Base-by-base conservation (phyloP, 2,797 vertebrate genomes). In the Acomys russatus region DNA sequence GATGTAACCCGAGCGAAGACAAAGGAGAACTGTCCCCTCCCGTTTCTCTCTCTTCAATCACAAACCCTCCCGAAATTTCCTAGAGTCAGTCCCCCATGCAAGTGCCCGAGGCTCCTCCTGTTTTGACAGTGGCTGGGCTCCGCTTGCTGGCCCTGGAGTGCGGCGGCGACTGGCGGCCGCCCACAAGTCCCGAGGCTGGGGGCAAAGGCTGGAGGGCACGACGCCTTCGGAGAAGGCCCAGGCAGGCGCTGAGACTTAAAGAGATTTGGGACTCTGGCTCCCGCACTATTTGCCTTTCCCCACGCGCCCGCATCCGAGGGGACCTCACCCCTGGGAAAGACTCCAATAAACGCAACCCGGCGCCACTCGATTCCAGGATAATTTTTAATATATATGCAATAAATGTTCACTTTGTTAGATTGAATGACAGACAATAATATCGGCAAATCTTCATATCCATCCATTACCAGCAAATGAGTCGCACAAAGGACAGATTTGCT, bases 351-450 rank as follows among this genome's bases (percentile, higher is more conserved):
- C 99, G 98, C 99, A 99, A 98, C 98, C 99, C 99, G 99, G 99
- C 98, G 99, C 98, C 99, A 99, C 99, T 98, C 99, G 98, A 99
- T 99, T 99, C 99, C 99, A 98, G 99, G 99, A 99, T 99, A 99
- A 99, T 99, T 99, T 99, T 99, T 99, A 99, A 99, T 99, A 99
- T 99, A 99, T 99, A 99, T 99, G 99, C 99, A 99, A 99, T 99
- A 99, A 99, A 99, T 99, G 99, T 99, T 99, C 99, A 99, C 99
- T 99, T 99, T 99, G 99, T 99, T 99, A 99, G 99, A 99, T 99
- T 99, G 99, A 99, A 99, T 99, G 99, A 99, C 99, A 99, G 99
- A 99, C 99, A 99, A 99, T 99, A 99, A 99, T 99, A 99, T 99
- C 99, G 99, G 99, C 99, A 99, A 99, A 99, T 99, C 99, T 99